Evolutionary conservation across 2,888 invertebrate genomes (phyloP).

Genomic region (Crocallis elinguaria): DNA sequence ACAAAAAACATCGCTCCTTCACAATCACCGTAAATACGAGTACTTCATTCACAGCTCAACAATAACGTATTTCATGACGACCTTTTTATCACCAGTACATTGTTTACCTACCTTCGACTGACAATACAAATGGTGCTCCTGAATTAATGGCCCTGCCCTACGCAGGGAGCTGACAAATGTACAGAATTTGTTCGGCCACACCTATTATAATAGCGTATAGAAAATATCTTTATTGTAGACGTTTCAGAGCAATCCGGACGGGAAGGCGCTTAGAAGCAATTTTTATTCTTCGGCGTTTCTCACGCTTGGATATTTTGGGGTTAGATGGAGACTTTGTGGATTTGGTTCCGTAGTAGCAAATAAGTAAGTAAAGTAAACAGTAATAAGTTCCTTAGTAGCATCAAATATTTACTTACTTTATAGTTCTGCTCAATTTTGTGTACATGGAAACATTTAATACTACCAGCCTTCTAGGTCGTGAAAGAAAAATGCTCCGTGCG

Average conservation of each 20-base stretch:
- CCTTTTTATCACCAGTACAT: constrained; percentile 60
- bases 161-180: constrained; percentile 62
- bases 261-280: constrained; percentile 13
- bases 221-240: constrained; percentile 18
- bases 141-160: constrained; percentile 64
- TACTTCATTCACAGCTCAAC: constrained; percentile 40
- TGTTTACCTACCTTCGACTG: constrained; percentile 61
- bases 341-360: too few relatives aligned
- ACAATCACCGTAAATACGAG: constrained; percentile 18
- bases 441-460: too few relatives aligned
- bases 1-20: constrained; percentile 3
- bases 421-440: too few relatives aligned
- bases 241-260: constrained; percentile 14
- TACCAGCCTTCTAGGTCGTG: too few relatives aligned
- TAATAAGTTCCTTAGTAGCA: too few relatives aligned
- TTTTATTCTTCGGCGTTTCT: constrained; percentile 16
- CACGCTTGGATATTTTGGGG: background rate
- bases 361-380: too few relatives aligned
- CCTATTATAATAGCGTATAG: constrained; percentile 22
- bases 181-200: constrained; percentile 57
- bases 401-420: too few relatives aligned
- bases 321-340: background rate
- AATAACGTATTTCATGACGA: constrained; percentile 50
- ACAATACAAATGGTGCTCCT: constrained; percentile 60
- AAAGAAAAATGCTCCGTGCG: too few relatives aligned